Conservation (phyloP, 2,797 vertebrate genomes). For the Hapalemur alaotrensis region DNA sequence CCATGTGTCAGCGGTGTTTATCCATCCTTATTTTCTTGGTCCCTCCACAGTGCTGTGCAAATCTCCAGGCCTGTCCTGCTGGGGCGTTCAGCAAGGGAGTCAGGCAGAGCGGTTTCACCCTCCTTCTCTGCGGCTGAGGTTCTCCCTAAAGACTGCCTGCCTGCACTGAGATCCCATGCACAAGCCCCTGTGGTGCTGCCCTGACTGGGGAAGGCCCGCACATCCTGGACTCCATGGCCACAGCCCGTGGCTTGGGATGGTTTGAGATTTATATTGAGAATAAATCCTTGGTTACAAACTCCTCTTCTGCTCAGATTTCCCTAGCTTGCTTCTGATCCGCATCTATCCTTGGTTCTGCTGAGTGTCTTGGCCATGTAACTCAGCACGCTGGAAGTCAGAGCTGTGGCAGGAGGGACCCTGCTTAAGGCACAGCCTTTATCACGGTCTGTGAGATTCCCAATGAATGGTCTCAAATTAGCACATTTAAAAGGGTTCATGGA, state of each 20-base stretch:
- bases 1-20: fast-evolving
- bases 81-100: fast-evolving
- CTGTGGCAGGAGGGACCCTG: neutral
- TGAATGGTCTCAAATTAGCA: neutral
- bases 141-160: fast-evolving
- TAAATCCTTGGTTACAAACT: neutral
- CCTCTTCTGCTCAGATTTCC: neutral
- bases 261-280: neutral
- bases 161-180: neutral
- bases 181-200: too few species aligned
- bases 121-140: too few species aligned
- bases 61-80: fast-evolving
- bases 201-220: neutral
- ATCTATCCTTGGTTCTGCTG: neutral
- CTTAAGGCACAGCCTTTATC: neutral
- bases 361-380: fast-evolving
- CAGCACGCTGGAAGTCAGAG: neutral
- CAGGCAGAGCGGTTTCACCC: fast-evolving
- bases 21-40: too few species aligned
- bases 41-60: too few species aligned
- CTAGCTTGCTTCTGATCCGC: too few species aligned
- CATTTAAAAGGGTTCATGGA: neutral
- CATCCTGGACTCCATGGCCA: neutral
- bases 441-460: neutral
- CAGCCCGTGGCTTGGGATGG: neutral